Conservation (phyloP, 2,888 invertebrate genomes). For the Sisyra terminalis region DNA sequence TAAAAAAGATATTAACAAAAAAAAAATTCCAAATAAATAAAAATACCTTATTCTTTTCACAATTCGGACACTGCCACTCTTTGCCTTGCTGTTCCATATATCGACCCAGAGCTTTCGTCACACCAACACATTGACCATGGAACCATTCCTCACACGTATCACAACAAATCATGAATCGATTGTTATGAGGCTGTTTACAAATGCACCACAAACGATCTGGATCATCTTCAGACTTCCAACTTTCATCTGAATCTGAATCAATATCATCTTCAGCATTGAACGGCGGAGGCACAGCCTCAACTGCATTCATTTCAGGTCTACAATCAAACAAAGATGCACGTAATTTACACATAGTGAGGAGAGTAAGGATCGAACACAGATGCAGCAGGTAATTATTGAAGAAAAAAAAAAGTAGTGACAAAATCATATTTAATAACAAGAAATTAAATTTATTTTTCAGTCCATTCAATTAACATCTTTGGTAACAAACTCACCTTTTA, state of each 20-base stretch:
- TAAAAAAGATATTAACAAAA: neutral
- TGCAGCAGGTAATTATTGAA: too few species aligned
- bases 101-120: constrained; percentile 78
- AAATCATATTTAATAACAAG: too few species aligned
- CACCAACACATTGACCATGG: constrained; percentile 92
- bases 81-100: constrained; percentile 80
- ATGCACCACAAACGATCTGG: constrained; percentile 90
- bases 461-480: too few species aligned
- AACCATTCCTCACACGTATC: constrained; percentile 95
- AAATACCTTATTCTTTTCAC: constrained; percentile 36
- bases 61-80: constrained; percentile 83
- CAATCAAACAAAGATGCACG: too few species aligned
- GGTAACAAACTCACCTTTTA: too few species aligned
- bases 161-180: constrained; percentile 94
- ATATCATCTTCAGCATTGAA: constrained; percentile 32
- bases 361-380: too few species aligned
- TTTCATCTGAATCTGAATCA: constrained; percentile 40
- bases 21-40: neutral
- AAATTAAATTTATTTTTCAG: too few species aligned
- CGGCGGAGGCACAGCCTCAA: too few species aligned
- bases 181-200: constrained; percentile 87
- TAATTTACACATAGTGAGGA: too few species aligned
- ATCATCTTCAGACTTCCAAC: constrained; percentile 78
- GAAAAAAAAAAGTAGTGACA: too few species aligned
- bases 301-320: too few species aligned